Evolutionary conservation across 1,140 invertebrate species (phyloP).

Genomic region (Drosophila ogumai): DNA sequence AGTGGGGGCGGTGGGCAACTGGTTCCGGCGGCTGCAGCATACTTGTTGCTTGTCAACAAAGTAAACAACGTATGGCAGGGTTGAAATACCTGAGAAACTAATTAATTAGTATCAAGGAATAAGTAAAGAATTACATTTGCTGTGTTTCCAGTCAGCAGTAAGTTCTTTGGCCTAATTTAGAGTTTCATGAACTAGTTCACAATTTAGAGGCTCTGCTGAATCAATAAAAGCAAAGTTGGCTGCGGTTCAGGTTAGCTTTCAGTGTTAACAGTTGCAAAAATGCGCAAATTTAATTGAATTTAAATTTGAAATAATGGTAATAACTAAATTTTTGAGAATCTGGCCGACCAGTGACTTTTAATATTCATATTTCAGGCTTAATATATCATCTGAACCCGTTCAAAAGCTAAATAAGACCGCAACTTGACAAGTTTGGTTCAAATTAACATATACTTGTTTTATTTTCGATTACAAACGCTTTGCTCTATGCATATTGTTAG

Average conservation of each 20-base stretch:
- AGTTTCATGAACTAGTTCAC: slow-evolving; percentile 8
- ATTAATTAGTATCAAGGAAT: rapidly evolving
- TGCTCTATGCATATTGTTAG: slow-evolving; percentile 55
- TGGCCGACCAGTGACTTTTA: background rate
- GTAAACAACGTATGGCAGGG: background rate
- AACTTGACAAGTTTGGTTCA: background rate
- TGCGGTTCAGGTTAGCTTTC: background rate
- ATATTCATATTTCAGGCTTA: background rate
- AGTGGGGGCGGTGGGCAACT: slow-evolving; percentile 1
- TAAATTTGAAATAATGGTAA: background rate
- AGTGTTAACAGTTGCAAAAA: background rate
- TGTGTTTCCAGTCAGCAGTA: slow-evolving; percentile 2
- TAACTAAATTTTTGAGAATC: too few relatives aligned
- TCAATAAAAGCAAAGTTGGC: slow-evolving; percentile 18
- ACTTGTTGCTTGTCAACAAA: slow-evolving; percentile 38
- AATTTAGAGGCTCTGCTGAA: background rate
- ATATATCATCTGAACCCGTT: background rate
- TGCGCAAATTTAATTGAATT: background rate
- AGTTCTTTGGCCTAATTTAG: background rate
- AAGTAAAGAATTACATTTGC: too few relatives aligned
- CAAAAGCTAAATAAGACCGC: background rate
- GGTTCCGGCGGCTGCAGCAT: slow-evolving; percentile 18
- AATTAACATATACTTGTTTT: slow-evolving; percentile 33
- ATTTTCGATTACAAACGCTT: slow-evolving; percentile 43
- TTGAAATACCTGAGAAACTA: rapidly evolving